Evolutionary conservation across 2,888 invertebrate species (phyloP).

Genomic region (Drosophila kambysellisi): DNA sequence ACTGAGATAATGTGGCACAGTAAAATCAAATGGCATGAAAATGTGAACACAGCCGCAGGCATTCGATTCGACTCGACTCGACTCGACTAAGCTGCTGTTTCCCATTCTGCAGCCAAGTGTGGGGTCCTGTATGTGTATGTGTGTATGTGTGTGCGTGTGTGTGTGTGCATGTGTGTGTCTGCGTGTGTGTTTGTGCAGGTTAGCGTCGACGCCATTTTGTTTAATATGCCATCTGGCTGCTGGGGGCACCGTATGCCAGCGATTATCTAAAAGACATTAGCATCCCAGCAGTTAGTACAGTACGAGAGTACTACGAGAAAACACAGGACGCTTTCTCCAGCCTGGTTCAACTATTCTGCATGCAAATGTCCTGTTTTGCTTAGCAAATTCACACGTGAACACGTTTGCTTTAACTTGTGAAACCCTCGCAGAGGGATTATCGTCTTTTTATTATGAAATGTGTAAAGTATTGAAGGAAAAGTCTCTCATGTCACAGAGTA

Average conservation of each 20-base stretch:
- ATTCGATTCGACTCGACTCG: constrained; percentile 37
- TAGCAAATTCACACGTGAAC: constrained; percentile 49
- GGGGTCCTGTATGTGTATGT: neutral
- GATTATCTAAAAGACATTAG: constrained; percentile 72
- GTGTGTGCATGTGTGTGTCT: neutral
- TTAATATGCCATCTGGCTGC: constrained; percentile 63
- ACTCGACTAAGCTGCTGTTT: constrained; percentile 41
- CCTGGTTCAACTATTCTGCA: constrained; percentile 20
- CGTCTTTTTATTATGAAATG: too few relatives aligned
- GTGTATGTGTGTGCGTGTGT: too few relatives aligned
- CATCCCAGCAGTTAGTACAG: constrained; percentile 35
- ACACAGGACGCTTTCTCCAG: constrained; percentile 14
- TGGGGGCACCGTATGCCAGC: constrained; percentile 51
- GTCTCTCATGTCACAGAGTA: too few relatives aligned
- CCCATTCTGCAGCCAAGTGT: neutral
- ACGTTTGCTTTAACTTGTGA: neutral
- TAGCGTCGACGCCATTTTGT: constrained; percentile 52
- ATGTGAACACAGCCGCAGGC: constrained; percentile 59
- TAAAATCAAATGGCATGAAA: constrained; percentile 66
- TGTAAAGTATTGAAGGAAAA: too few relatives aligned
- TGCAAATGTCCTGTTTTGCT: constrained; percentile 35
- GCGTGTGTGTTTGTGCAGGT: constrained; percentile 4
- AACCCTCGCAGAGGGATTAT: too few relatives aligned
- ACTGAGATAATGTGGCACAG: constrained; percentile 51
- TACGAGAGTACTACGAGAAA: constrained; percentile 39